phyloP scores from a whole-genome alignment of 2,113 vertebrate species.

The Nycticebus coucang region DNA sequence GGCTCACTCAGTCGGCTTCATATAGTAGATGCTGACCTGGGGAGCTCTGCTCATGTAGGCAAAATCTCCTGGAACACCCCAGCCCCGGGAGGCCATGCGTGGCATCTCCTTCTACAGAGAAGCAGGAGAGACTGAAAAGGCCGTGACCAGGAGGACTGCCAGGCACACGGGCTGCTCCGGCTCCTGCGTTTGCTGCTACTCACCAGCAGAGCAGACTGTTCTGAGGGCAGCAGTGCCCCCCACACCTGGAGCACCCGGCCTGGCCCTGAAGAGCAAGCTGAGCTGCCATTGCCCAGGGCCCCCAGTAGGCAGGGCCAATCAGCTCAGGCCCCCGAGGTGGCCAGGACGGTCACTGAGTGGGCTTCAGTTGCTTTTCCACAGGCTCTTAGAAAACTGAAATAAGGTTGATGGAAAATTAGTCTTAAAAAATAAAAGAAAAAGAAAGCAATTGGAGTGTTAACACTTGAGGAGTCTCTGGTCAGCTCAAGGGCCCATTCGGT shows the following conservation, averaged over 20 bases:
- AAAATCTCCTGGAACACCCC: background rate
- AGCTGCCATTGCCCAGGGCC: background rate
- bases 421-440: background rate
- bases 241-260: background rate
- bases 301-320: no score
- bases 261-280: background rate
- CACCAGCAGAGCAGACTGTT: fast-evolving
- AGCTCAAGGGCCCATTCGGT: background rate
- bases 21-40: background rate
- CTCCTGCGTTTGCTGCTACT: background rate
- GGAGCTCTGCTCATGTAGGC: background rate
- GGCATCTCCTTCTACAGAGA: background rate
- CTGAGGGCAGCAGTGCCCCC: background rate
- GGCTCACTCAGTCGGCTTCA: background rate
- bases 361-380: background rate
- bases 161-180: no score
- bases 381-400: background rate
- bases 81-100: background rate
- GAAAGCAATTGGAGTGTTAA: no score
- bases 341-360: background rate
- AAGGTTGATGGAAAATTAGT: background rate
- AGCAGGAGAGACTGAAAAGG: background rate
- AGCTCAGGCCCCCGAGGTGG: background rate
- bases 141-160: background rate
- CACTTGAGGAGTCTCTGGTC: background rate